Percentiles rank a stretch among this genome's conserved stretches.
Conservation (phyloP, 2,888 invertebrate species). For the Athalia rosae region DNA sequence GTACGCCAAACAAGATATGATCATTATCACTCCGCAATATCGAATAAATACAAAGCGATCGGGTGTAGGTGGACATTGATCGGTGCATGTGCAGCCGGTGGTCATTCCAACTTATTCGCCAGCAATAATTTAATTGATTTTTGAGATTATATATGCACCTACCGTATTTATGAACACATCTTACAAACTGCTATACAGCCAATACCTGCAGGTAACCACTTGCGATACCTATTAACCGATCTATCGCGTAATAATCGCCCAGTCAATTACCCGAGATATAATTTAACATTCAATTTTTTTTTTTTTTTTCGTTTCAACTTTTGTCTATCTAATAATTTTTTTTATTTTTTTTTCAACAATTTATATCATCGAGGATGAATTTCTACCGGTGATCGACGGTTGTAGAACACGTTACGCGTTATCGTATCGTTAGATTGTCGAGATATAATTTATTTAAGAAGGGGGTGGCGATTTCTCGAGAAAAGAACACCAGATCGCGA, state of each 20-base stretch:
- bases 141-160: slow-evolving; percentile 2
- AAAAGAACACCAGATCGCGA: too few relatives aligned
- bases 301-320: background rate
- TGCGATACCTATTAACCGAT: slow-evolving; percentile 12
- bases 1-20: background rate
- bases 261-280: slow-evolving; percentile 11
- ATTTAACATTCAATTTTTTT: background rate
- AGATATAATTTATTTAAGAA: too few relatives aligned
- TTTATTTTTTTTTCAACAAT: background rate
- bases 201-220: slow-evolving; percentile 7
- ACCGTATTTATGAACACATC: slow-evolving; percentile 6
- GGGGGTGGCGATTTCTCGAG: too few relatives aligned
- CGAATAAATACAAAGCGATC: background rate
- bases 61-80: background rate
- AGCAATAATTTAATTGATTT: slow-evolving; percentile 26
- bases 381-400: background rate
- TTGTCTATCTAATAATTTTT: background rate
- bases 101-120: background rate
- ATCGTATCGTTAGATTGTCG: too few relatives aligned
- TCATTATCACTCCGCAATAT: background rate
- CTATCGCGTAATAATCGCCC: background rate
- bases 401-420: too few relatives aligned
- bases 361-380: background rate
- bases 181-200: background rate
- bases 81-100: background rate